Base-by-base conservation (phyloP, 2,113 vertebrate genomes). In the Mellivora capensis region DNA sequence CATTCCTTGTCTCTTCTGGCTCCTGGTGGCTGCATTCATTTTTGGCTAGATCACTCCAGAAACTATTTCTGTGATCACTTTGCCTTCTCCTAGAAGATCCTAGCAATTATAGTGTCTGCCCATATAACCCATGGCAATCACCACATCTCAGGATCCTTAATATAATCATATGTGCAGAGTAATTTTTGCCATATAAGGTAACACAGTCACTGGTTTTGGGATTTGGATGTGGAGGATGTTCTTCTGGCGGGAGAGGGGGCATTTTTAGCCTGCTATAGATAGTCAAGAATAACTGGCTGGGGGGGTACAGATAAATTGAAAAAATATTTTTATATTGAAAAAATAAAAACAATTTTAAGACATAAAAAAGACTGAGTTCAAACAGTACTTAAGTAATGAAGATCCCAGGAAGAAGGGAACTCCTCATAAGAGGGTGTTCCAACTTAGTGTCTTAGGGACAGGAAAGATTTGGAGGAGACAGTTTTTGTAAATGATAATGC, bases 371-470 rank as follows among this genome's bases (percentile, higher is more conserved):
- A 20, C 34, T 39, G 37, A 93, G 11, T 5, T 1, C 7, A 49
- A 79, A 81, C 25, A 59, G 21, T 13, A 37, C 25, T 39, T 42
- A 27, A 81, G 47, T 27, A 91, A 80, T 25, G 31, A 80, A 72
- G 31, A 64, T 23, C 59, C 12, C 44, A 72, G 27, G 64, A 20
- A 64, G 47, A 87, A n/a, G 25, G 7, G 27, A 23, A n/a, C 2
- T 29, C 2, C 18, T 85, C 12, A 25, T 18, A 4, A 37, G 20
- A 77, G 31, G 6, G 7, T 64, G 13, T 21, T 90, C 14, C 42
- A 7, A 6, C 6, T 25, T 52, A 42, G 54, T 0, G 1, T 18
- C 29, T 20, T 54, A 54, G 27, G 2, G 5, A 39, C 2, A 52
- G 15, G 25, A 8, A 57, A n/a, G 8, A 42, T 17, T 59, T 17